Conservation (phyloP, 2,888 invertebrate genomes). For the Pseudolycoriella hygida region DNA sequence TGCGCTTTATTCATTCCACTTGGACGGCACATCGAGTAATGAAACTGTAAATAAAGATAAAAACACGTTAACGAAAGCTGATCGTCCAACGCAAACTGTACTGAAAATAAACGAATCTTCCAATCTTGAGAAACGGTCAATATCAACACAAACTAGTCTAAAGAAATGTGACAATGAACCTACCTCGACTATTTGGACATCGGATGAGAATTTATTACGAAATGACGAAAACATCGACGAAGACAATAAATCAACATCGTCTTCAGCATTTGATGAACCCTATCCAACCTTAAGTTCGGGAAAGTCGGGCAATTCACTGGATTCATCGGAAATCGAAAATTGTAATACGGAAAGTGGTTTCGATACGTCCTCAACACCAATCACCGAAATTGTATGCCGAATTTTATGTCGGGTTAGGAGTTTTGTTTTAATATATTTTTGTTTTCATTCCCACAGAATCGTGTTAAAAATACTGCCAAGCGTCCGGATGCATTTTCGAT, state of each 20-base stretch:
- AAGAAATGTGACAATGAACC: conserved; percentile 26
- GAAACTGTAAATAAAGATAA: background rate
- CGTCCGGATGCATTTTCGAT: background rate
- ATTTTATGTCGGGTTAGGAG: too few relatives aligned
- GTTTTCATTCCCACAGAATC: background rate
- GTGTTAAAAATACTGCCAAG: background rate
- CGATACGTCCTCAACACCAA: conserved; percentile 27
- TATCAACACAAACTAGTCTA: conserved; percentile 14
- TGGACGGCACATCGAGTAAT: conserved; percentile 20
- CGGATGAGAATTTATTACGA: conserved; percentile 28
- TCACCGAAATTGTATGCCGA: conserved; percentile 17
- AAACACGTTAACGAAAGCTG: too few relatives aligned
- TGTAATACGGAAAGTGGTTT: conserved; percentile 24
- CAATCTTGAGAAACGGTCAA: conserved; percentile 1
- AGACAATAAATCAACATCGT: conserved; percentile 30
- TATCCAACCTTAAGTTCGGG: conserved; percentile 26
- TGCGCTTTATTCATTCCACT: conserved; percentile 29
- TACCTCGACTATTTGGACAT: conserved; percentile 29
- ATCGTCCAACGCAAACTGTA: conserved; percentile 12
- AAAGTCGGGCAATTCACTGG: conserved; percentile 27
- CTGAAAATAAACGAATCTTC: background rate
- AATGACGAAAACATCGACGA: conserved; percentile 29
- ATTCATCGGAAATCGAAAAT: conserved; percentile 27
- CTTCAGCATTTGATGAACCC: conserved; percentile 28
- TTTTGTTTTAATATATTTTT: too few relatives aligned